phyloP scores from a whole-genome alignment of 1,140 invertebrate genomes.

The Brachionus rotundiformis region DNA sequence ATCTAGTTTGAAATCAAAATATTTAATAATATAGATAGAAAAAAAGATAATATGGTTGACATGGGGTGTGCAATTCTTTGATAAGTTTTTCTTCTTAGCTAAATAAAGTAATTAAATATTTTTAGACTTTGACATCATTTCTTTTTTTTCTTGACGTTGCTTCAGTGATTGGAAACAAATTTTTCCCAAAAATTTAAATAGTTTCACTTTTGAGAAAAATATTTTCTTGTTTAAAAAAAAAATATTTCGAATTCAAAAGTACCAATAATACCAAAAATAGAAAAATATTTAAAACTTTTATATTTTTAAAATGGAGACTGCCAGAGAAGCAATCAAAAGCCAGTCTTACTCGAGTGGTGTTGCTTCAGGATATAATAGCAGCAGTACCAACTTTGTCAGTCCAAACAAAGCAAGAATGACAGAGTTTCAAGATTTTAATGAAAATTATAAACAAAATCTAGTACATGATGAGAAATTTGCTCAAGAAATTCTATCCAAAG shows the following conservation, averaged over 20 bases:
- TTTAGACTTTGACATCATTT: slow-evolving; percentile 29
- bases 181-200: neutral
- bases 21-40: neutral
- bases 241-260: neutral
- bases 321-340: neutral
- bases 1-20: neutral
- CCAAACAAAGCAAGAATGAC: neutral
- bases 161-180: slow-evolving; percentile 31
- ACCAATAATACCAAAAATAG: neutral
- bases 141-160: neutral
- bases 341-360: neutral
- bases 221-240: neutral
- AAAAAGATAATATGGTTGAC: slow-evolving; percentile 6
- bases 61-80: neutral
- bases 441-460: neutral
- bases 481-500: slow-evolving; percentile 29
- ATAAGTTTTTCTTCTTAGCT: neutral
- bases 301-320: neutral
- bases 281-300: neutral
- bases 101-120: neutral
- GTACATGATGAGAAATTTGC: slow-evolving; percentile 12
- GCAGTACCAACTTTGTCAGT: neutral
- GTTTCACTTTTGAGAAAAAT: neutral
- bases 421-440: neutral
- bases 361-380: slow-evolving; percentile 31